These are phyloP conservation scores for Agrilus planipennis DNA, from an alignment of 1,140 invertebrate genomes.

Conservation along the genomic window DNA sequence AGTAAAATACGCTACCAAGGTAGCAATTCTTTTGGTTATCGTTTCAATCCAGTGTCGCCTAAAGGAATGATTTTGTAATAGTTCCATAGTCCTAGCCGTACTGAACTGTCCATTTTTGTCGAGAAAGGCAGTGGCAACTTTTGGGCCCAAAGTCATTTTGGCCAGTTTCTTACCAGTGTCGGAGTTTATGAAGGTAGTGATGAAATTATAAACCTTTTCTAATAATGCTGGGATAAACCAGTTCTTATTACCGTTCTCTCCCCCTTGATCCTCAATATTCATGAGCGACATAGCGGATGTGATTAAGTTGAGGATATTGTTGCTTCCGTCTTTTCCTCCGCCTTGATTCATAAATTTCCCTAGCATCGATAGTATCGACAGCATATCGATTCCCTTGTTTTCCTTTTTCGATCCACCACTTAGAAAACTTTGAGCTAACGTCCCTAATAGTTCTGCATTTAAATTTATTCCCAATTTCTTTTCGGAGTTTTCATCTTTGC, in stretches of 20 bases:
- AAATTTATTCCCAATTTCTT: neutral
- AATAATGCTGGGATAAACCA: slow-evolving; percentile 60
- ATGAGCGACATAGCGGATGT: slow-evolving; percentile 42
- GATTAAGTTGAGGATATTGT: slow-evolving; percentile 48
- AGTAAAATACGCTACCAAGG: slow-evolving; percentile 58
- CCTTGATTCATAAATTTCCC: slow-evolving; percentile 17
- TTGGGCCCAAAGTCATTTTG: slow-evolving; percentile 55
- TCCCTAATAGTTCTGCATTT: slow-evolving; percentile 1
- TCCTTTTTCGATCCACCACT: slow-evolving; percentile 1
- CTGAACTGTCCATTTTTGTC: slow-evolving; percentile 54
- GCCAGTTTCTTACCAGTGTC: slow-evolving; percentile 60
- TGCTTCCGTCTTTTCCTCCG: slow-evolving; percentile 25
- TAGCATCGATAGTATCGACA: slow-evolving; percentile 4
- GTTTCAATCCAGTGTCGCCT: slow-evolving; percentile 65
- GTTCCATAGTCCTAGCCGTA: slow-evolving; percentile 57
- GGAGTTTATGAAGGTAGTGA: slow-evolving; percentile 67
- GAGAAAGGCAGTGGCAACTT: slow-evolving; percentile 47
- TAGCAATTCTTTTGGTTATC: slow-evolving; percentile 53
- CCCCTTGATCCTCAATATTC: slow-evolving; percentile 39
- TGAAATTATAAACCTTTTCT: slow-evolving; percentile 59
- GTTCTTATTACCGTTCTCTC: slow-evolving; percentile 52
- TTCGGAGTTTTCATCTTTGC: slow-evolving; percentile 1
- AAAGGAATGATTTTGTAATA: slow-evolving; percentile 63
- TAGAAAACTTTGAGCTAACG: neutral
- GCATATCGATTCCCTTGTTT: slow-evolving; percentile 1